phyloP scores from a whole-genome alignment of 2,113 vertebrate genomes.

The Hippoglossus stenolepis region DNA sequence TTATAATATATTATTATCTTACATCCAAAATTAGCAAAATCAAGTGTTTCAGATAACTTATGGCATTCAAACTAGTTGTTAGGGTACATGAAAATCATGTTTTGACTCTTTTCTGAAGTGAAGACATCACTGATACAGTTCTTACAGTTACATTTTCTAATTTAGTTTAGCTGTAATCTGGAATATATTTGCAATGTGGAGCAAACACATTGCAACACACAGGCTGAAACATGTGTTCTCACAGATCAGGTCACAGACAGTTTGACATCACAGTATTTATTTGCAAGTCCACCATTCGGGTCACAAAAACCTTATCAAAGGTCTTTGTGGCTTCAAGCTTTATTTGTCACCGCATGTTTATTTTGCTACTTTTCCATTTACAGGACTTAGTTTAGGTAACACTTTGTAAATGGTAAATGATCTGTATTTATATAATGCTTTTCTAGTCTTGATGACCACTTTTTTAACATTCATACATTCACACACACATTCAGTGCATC shows the following conservation, averaged over 20 bases:
- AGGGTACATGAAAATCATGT: no score
- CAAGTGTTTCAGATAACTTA: background rate
- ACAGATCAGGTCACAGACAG: constrained; percentile 22
- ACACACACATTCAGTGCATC: no score
- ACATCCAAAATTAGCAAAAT: background rate
- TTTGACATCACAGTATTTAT: constrained; percentile 55
- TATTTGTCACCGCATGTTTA: constrained; percentile 48
- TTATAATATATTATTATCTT: background rate
- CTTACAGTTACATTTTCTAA: background rate
- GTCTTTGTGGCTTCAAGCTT: constrained; percentile 45
- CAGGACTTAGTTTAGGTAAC: background rate
- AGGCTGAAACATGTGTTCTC: background rate
- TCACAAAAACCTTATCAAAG: constrained; percentile 55
- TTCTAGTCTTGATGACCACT: no score
- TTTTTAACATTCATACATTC: no score
- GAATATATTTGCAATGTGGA: no score
- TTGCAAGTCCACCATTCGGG: constrained; percentile 50
- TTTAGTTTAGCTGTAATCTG: background rate
- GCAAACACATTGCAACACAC: background rate
- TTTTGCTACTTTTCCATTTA: constrained; percentile 20
- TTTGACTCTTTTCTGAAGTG: no score
- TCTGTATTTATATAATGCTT: no score
- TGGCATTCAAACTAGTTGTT: background rate
- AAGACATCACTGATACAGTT: background rate
- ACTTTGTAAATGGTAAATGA: no score